Evolutionary conservation across 2,888 invertebrate genomes (phyloP), one percentile per base, ranked within the genome.

Genomic region (Pegoplata infirma): DNA sequence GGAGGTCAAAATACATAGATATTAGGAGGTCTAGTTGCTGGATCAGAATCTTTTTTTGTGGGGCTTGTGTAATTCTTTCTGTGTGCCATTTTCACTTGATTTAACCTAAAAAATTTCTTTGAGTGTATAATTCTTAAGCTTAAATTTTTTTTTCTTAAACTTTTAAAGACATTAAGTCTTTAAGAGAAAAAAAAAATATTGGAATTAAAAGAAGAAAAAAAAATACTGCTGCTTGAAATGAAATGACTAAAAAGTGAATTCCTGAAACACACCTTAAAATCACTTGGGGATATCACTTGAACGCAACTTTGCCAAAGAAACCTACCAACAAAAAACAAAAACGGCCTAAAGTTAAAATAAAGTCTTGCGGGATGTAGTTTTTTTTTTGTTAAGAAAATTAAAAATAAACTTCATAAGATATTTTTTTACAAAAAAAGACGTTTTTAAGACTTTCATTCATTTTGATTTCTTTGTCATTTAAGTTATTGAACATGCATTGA

Each of bases 401-500:
- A 76, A 79, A 79, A 79, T 79, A 79, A 79, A 75, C 79, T 76
- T 75, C 76, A 79, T 71, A 76, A 63, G 63, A 36, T 51, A n/a
- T 40, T 40, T 40, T 40, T 12, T 40, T 40, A 12, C 1, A 1
- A 32, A 32, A 32, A 36, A 46, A 21, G 58, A 28, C 6, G 28
- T 32, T 23, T 49, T 49, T 72, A 73, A 80, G 80, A 75, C 73
- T 80, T 81, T 81, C 81, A 80, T 82, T 82, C 81, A 81, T 81
- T 81, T 76, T 80, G 81, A 73, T 77, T 74, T 80, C 77, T 80
- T 74, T 81, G 80, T 76, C 76, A 80, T 79, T 81, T 80, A 77
- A 81, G 84, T 86, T 84, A 86, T 86, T 86, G 87, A 87, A 87
- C 87, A 87, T 84, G 88, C 87, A 86, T 87, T 87, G 86, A 85